Evolutionary conservation across 2,888 invertebrate species (phyloP).

Genomic region (Bellardia pandia): DNA sequence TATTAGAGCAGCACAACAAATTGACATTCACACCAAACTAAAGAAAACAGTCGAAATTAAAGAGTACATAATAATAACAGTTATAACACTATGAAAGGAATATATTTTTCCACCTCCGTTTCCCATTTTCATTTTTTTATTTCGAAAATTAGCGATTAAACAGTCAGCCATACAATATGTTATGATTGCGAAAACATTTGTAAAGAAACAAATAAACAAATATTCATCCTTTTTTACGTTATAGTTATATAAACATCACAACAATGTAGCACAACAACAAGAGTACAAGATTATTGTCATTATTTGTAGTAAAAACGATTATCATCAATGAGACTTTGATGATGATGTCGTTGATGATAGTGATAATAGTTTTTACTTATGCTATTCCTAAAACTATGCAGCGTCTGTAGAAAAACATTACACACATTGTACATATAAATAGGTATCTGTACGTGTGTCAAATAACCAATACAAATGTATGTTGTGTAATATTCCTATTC

Average conservation of each 20-base stretch:
- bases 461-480: conserved; percentile 9
- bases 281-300: conserved; percentile 26
- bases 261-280: neutral
- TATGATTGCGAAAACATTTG: conserved; percentile 54
- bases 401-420: conserved; percentile 3
- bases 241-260: conserved; percentile 45
- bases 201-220: conserved; percentile 42
- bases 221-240: conserved; percentile 19
- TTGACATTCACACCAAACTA: neutral
- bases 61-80: conserved; percentile 3
- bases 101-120: conserved; percentile 22
- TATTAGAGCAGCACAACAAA: conserved; percentile 22
- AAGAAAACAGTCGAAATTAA: neutral
- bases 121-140: conserved; percentile 10
- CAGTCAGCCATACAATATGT: conserved; percentile 53
- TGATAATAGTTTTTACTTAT: conserved; percentile 19
- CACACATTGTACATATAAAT: neutral
- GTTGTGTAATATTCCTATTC: neutral
- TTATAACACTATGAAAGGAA: conserved; percentile 5
- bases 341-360: conserved; percentile 27
- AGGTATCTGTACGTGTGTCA: neutral
- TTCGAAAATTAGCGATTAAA: conserved; percentile 60
- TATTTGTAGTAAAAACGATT: conserved; percentile 18
- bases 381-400: conserved; percentile 55
- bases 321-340: conserved; percentile 35